Percentiles rank a stretch among this genome's conserved stretches.
These are phyloP conservation scores for Agonopterix arenella DNA, from an alignment of 2,888 invertebrate genomes.

Conservation along the genomic window DNA sequence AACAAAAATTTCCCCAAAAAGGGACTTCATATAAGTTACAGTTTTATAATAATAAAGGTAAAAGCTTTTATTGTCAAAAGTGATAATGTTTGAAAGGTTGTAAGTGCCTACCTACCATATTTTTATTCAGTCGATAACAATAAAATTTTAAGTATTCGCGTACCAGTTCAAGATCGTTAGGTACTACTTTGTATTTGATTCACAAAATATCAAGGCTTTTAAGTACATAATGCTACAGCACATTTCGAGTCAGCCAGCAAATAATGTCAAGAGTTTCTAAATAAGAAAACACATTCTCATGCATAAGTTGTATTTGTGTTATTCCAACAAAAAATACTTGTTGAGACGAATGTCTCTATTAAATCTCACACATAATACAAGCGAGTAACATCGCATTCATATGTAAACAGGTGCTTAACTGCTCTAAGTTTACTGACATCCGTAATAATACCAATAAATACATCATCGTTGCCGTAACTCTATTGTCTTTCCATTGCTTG, in stretches of 20 bases:
- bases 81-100: no score
- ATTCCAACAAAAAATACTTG: constrained; percentile 43
- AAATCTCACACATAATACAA: constrained; percentile 51
- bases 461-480: constrained; percentile 10
- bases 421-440: constrained; percentile 61
- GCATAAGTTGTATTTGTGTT: constrained; percentile 33
- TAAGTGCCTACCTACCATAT: no score
- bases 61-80: not conserved
- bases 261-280: not conserved
- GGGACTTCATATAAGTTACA: not conserved
- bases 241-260: not conserved
- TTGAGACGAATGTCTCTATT: constrained; percentile 50
- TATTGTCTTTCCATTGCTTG: constrained; percentile 18
- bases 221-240: no score
- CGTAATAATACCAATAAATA: constrained; percentile 38
- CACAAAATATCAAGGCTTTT: no score
- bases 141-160: no score
- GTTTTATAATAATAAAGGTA: not conserved
- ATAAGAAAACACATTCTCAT: constrained; percentile 29
- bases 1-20: not conserved
- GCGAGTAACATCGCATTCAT: constrained; percentile 43
- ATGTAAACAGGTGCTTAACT: constrained; percentile 66
- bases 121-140: no score
- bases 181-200: no score
- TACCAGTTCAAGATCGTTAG: no score